Evolutionary conservation across 2,113 vertebrate genomes (phyloP), one percentile per base, ranked within the genome.

Genomic region (Dendropsophus ebraccatus): DNA sequence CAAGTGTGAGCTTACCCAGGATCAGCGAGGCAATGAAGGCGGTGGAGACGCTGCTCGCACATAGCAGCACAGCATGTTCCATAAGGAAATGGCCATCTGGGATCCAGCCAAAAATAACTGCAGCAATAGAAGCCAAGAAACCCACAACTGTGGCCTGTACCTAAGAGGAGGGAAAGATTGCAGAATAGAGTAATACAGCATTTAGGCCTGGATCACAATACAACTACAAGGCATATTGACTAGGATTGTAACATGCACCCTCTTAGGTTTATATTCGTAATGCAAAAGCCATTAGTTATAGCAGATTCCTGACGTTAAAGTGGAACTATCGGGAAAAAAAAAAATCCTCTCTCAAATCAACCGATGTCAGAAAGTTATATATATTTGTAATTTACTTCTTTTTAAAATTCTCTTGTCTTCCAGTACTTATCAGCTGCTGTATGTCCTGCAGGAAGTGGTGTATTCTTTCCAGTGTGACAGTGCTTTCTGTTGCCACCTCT

Each of bases 141-240:
- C 98, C 98, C 62, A 99, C 98, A 88, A 99, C 98, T 0, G 98
- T 99, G 87, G 98, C 98, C 92, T 99, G 98, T 83, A 99, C 98
- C 98, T 99, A 92, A 32, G 0, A 47, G 1, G 28, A 0, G 23
- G 73, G 0, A 10, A 1, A n/a, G n/a, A n/a, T n/a, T n/a, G n/a
- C n/a, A n/a, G n/a, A n/a, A 54, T 14, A 60, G 2, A n/a, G 25
- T 76, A 28, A 75, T 3, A 13, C n/a, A 75, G 23, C 5, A 75
- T 28, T 49, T 1, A 47, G 19, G 23, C 23, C 56, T 58, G 56
- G 21, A 7, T 1, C 10, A 11, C 21, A 11, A 58, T 8, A n/a
- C 21, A 10, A 58, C n/a, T n/a, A n/a, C n/a, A n/a, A 58, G 9
- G 62, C 25, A 30, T 7, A 16, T 16, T 30, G 14, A 1, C 12